Base-by-base conservation (phyloP, 1,140 invertebrate species). In the Neodiprion lecontei region DNA sequence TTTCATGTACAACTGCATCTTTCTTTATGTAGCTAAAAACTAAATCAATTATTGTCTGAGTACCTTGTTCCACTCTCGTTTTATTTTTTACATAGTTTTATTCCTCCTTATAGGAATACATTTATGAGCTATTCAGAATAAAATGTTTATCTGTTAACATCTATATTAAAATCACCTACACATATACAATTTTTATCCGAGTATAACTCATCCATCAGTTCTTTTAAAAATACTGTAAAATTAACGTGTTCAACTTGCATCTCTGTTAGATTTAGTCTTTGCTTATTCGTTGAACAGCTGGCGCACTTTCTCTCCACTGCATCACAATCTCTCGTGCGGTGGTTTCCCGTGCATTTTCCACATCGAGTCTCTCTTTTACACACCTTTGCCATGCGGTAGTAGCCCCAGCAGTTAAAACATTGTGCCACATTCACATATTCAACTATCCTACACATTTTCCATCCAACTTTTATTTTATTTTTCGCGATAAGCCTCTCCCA, bases 361-460 rank as follows among this genome's bases (percentile, higher is more conserved):
- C 17, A 17, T 17, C 17, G 17, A 17, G 17, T 17, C 17, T 17
- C 17, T 17, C 17, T 17, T 17, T 70, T 74, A 48, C 73, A 69
- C 48, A 70, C 50, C n/a, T 70, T 74, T 3, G 73, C 73, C 28
- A 74, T 10, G 48, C 69, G 72, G 28, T 50, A 17, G 23, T 23
- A 69, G 1, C 72, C 72, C 72, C 67, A 74, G 67, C 72, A 74
- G 12, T 74, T 74, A 50, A 66, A 74, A 69, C 67, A 74, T n/a
- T 67, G 67, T 14, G 28, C 50, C 48, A 74, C 7, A 10, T 65
- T 69, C 9, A 69, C 48, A 14, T 74, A 74, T 1, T 74, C 67
- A 48, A 48, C 11, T 14, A 49, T 68, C 12, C n/a, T 17, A 53
- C 72, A 74, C 10, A 21, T 69, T 67, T 74, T 68, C 72, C 67